Percentiles rank a stretch among this genome's conserved stretches.
These are phyloP conservation scores for Porites evermanni DNA, from an alignment of 92 coral and sea anemone species.

Conservation along the genomic window DNA sequence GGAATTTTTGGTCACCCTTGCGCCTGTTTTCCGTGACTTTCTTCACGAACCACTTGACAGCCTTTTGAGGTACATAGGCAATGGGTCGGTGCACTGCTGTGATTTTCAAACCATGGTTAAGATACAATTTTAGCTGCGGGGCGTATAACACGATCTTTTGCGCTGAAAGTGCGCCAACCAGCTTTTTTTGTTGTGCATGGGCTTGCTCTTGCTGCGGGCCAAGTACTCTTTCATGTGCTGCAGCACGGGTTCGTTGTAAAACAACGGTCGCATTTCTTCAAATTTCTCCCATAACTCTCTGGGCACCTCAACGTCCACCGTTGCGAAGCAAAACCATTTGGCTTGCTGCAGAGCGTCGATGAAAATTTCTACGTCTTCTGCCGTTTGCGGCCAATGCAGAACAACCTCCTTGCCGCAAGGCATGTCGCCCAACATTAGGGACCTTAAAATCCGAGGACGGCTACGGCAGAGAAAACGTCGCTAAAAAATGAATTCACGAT, in stretches of 20 bases:
- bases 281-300: neutral
- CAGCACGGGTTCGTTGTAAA: slow-evolving; percentile 28
- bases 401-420: neutral
- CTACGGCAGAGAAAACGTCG: too few species aligned
- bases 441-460: too few species aligned
- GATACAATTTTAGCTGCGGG: slow-evolving; percentile 19
- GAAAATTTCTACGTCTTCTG: neutral
- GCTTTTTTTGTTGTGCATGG: slow-evolving; percentile 8
- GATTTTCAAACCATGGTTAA: slow-evolving; percentile 10
- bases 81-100: slow-evolving; percentile 25
- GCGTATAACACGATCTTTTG: slow-evolving; percentile 23
- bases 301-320: slow-evolving; percentile 27
- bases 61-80: neutral
- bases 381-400: neutral
- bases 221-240: slow-evolving; percentile 35
- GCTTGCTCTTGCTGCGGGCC: neutral
- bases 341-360: neutral
- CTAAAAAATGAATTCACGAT: too few species aligned
- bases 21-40: slow-evolving; percentile 34
- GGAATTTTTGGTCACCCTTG: slow-evolving; percentile 1
- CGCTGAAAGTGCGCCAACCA: slow-evolving; percentile 16
- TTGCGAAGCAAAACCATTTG: slow-evolving; percentile 23
- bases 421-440: neutral
- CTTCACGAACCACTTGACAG: slow-evolving; percentile 29
- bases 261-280: slow-evolving; percentile 28